phyloP scores from a whole-genome alignment of 2,113 vertebrate species.

The Bombycilla garrulus region DNA sequence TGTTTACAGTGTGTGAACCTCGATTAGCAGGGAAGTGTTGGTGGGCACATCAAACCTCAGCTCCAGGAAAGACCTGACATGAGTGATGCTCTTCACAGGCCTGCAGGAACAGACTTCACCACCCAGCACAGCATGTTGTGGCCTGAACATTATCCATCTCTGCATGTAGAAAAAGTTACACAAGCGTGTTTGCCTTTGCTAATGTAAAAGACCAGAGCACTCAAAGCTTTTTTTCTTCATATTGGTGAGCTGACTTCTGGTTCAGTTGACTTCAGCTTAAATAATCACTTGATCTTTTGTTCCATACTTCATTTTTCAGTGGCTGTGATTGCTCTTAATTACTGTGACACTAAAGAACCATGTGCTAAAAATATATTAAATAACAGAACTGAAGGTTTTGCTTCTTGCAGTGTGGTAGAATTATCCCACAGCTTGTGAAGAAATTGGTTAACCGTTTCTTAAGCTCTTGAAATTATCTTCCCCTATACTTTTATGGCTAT shows the following conservation, averaged over 20 bases:
- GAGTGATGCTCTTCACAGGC: background rate
- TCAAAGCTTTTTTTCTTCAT: background rate
- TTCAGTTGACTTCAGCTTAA: slow-evolving; percentile 36
- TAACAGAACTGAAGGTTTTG: background rate
- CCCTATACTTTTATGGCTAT: background rate
- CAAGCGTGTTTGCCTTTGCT: background rate
- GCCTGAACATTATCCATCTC: background rate
- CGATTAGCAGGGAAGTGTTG: fast-evolving
- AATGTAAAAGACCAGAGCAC: background rate
- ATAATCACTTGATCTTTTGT: slow-evolving; percentile 17
- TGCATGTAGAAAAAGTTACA: background rate
- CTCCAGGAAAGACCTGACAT: background rate
- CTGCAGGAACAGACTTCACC: background rate
- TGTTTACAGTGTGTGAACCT: background rate
- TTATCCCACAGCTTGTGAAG: background rate
- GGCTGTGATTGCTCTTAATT: slow-evolving; percentile 1
- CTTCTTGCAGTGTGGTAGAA: background rate
- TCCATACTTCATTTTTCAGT: background rate
- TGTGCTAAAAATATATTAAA: background rate
- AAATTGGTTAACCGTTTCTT: background rate
- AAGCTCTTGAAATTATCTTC: background rate
- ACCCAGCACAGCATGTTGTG: background rate
- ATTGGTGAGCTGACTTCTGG: background rate
- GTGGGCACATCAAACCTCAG: background rate
- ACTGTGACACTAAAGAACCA: background rate